A percentile compares a stretch with the other conserved stretches of the same genome.
Evolutionary conservation across 2,797 vertebrate genomes (phyloP).

Genomic region (Agapornis canus): DNA sequence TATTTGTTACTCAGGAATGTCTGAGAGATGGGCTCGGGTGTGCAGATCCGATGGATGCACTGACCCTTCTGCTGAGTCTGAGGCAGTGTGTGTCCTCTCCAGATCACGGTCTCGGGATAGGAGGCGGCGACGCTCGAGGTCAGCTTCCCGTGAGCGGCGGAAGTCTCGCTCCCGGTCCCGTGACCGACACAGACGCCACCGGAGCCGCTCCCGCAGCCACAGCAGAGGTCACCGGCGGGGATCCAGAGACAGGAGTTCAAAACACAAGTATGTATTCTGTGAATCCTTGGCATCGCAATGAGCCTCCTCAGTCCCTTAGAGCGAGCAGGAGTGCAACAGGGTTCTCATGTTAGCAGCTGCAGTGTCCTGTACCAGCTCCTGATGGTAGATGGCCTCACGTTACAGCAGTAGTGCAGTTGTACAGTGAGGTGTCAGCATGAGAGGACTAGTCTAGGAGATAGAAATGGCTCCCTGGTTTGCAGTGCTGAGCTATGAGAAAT

Average conservation of each 20-base stretch:
- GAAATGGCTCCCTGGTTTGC: neutral
- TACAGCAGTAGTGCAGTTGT: neutral
- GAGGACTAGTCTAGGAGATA: neutral
- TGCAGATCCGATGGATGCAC: accelerated
- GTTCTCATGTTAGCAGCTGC: neutral
- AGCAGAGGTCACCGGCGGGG: constrained; percentile 86
- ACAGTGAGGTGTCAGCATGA: neutral
- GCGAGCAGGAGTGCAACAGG: neutral
- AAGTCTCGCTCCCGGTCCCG: constrained; percentile 87
- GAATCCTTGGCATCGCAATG: neutral
- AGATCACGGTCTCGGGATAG: constrained; percentile 91
- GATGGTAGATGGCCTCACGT: accelerated
- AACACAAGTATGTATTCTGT: constrained; percentile 85
- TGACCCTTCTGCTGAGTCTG: neutral
- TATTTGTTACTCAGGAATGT: accelerated
- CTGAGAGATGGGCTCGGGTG: neutral
- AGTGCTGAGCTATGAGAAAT: neutral
- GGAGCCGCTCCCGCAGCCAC: constrained; percentile 87
- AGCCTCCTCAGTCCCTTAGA: neutral
- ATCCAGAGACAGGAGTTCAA: constrained; percentile 83
- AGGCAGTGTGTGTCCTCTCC: neutral
- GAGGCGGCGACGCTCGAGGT: constrained; percentile 83
- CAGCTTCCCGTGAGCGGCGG: constrained; percentile 78
- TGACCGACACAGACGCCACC: constrained; percentile 82
- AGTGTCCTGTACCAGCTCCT: neutral